Base-by-base conservation (phyloP, 2,113 vertebrate genomes). In the Petromus typicus region DNA sequence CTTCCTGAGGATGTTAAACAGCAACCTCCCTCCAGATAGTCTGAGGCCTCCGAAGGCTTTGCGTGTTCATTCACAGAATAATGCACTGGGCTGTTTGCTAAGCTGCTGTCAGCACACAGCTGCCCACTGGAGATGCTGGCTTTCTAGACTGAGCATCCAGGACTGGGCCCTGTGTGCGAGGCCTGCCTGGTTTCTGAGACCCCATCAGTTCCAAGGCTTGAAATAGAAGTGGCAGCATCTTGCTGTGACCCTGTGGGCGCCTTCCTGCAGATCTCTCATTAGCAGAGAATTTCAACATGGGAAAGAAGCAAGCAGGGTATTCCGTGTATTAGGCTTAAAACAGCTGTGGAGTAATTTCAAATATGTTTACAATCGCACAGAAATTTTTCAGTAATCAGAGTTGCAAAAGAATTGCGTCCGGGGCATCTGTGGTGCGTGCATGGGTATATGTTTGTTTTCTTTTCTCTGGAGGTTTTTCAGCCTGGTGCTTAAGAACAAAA, bases 401-500 rank as follows among this genome's bases (percentile, higher is more conserved):
- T 59, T 57, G 51, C 81, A 61, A 11, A 89, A 45, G 75, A 66
- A 22, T 54, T 0, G 3, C 34, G 56, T 5, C 3, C 3, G 37
- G 86, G 64, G 92, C 80, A 2, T 92, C 90, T 90, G 85, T 4
- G 30, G 45, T 7, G 30, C 18, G 12, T 3, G 79, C 93, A 34
- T 56, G 75, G 69, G 73, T 57, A 11, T 69, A 8, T 94, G 93
- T 94, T 81, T 96, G 93, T 95, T 94, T 96, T 89, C 95, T 86
- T 54, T 57, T 51, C 54, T 81, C 48, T 2, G 61, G 76, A 37
- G 71, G 17, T 80, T 78, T 93, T 86, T 89, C 93, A 86, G 93
- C 93, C 94, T 61, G 6, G 78, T 95, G 92, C 97, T 89, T 91
- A 95, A 92, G 94, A 92, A 95, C 95, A 94, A 95, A 97, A 95